Evolutionary conservation across 2,797 vertebrate genomes (phyloP).

Genomic region (Halcyon smyrnensis): DNA sequence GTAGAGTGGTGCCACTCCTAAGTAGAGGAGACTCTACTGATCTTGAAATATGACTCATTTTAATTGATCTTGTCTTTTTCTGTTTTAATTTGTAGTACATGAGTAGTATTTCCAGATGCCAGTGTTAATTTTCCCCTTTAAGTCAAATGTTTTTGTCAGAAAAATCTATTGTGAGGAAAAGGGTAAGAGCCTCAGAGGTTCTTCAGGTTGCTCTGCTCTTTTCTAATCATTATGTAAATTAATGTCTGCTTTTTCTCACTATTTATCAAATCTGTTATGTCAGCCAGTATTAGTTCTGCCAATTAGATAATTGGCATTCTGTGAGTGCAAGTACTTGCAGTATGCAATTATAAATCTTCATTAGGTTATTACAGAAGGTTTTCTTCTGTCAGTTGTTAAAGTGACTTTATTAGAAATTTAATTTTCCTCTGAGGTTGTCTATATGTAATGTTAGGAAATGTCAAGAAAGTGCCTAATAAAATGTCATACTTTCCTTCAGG

Average conservation of each 20-base stretch:
- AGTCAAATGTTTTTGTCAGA: neutral
- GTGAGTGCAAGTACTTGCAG: neutral
- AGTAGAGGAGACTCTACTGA: neutral
- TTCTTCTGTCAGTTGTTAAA: neutral
- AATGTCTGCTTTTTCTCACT: neutral
- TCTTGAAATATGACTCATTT: neutral
- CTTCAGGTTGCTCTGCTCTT: neutral
- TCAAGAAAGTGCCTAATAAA: neutral
- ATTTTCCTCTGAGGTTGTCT: neutral
- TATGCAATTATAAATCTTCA: slow-evolving; percentile 16
- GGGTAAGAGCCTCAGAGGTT: neutral
- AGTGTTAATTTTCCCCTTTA: neutral
- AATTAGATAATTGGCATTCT: slow-evolving; percentile 28
- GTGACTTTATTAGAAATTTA: neutral
- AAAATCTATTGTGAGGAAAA: neutral
- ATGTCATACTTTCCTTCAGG: neutral
- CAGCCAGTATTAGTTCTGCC: neutral
- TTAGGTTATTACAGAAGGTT: neutral
- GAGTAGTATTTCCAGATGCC: neutral
- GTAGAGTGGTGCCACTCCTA: neutral
- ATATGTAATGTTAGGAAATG: neutral
- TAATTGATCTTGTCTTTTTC: neutral
- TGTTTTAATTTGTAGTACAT: neutral
- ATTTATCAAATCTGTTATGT: neutral
- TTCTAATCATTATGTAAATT: neutral